Percentiles rank a stretch among this genome's conserved stretches.
These are phyloP conservation scores for Cirrhinus mrigala DNA, from an alignment of 2,797 vertebrate genomes.

Conservation along the genomic window DNA sequence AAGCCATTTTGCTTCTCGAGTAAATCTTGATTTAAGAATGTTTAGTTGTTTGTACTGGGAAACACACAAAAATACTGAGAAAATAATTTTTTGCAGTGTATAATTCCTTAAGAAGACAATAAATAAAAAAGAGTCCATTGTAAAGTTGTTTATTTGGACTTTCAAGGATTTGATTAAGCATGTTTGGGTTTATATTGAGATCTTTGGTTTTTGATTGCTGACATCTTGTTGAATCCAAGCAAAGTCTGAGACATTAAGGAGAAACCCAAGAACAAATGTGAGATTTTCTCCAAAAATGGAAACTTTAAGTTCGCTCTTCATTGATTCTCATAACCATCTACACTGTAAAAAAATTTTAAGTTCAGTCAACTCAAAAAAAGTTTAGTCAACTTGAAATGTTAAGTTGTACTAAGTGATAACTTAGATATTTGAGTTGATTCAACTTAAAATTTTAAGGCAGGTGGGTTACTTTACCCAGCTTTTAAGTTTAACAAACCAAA, in stretches of 20 bases:
- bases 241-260: neutral
- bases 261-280: neutral
- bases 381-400: too few species aligned
- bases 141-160: neutral
- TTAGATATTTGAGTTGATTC: too few species aligned
- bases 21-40: neutral
- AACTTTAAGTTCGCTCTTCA: neutral
- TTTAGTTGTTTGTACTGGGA: neutral
- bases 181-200: neutral
- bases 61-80: neutral
- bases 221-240: neutral
- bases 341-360: too few species aligned
- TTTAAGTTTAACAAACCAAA: too few species aligned
- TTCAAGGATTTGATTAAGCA: neutral
- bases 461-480: too few species aligned
- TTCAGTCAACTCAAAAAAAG: too few species aligned
- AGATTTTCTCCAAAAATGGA: neutral
- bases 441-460: too few species aligned
- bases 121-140: too few species aligned
- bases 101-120: neutral
- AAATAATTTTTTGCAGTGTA: neutral
- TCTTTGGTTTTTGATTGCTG: neutral
- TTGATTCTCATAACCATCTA: neutral
- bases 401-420: too few species aligned
- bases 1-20: neutral